Evolutionary conservation across 2,797 vertebrate species (phyloP), one percentile per base, ranked within the genome.

Genomic region (Megaceryle alcyon): DNA sequence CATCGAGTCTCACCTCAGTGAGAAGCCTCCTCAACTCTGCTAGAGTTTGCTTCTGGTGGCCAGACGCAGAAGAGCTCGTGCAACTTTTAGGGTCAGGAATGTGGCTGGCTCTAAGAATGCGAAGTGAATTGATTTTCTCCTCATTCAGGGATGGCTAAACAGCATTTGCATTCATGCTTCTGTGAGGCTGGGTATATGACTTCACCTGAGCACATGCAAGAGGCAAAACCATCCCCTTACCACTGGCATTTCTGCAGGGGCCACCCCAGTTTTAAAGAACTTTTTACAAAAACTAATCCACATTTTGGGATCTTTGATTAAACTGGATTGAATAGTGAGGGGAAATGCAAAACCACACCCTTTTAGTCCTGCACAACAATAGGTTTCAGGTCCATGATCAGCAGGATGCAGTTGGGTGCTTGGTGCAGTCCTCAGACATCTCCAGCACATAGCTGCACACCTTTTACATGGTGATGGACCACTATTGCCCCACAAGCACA

Each of bases 1-100:
- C 2, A 0, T 2, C 26, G 41, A 70, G n/a, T 35, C 14, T 61
- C 57, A 14, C 7, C 2, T 1, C 0, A 9, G 28, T 0, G 0
- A 80, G 61, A 8, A 96, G 56, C 21, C 33, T 75, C 0, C 3
- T 7, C 2, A 19, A 35, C 26, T 91, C 37, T 69, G 9, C 49
- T 2, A 4, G 49, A 18, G 14, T 17, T 56, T 1, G 0, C 25
- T 91, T 78, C 41, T 64, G 61, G 53, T 57, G 61, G 21, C 20
- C 1, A 0, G 37, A 10, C 11, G 37, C 53, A 51, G 59, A n/a
- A 53, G 33, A 49, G 63, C 25, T 65, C 20, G 29, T 48, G 64
- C 18, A 16, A 48, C 17, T 0, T 0, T 28, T 19, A 29, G 12
- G 49, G 18, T n/a, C 0, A 0, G 46, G 16, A 82, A 17, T 1